Evolutionary conservation across 2,888 invertebrate genomes (phyloP).

Genomic region (Spisula subtruncata): DNA sequence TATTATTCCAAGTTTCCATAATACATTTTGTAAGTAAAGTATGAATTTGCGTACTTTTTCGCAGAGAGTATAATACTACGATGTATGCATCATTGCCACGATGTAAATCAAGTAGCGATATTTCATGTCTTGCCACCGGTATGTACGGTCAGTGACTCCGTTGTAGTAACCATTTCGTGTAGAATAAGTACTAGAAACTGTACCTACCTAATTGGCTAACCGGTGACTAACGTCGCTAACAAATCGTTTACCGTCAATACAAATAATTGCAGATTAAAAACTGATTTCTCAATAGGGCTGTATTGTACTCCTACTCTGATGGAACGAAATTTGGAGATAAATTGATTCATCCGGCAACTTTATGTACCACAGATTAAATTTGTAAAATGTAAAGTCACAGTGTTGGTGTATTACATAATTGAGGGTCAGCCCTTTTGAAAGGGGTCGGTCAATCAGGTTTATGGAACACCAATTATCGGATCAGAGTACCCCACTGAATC

Average conservation of each 20-base stretch:
- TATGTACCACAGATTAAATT: background rate
- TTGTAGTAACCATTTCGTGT: background rate
- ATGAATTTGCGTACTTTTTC: no score
- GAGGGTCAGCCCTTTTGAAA: no score
- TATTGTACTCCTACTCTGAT: background rate
- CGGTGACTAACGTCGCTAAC: background rate
- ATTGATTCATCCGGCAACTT: background rate
- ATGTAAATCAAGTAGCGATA: background rate
- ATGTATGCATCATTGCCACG: background rate
- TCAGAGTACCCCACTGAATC: no score
- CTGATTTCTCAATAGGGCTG: background rate
- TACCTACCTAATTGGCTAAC: background rate
- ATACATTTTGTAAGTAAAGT: no score
- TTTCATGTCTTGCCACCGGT: background rate
- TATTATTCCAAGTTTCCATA: no score
- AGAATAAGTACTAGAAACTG: background rate
- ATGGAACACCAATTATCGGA: no score
- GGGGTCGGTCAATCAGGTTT: no score
- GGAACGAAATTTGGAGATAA: background rate
- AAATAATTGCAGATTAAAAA: conserved; percentile 5
- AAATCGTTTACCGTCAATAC: background rate
- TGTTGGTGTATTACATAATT: no score
- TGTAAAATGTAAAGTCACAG: background rate
- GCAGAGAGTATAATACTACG: no score
- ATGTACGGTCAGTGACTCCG: background rate